Evolutionary conservation across 2,888 invertebrate species (phyloP).

Genomic region (Tanytarsus gracilentus): DNA sequence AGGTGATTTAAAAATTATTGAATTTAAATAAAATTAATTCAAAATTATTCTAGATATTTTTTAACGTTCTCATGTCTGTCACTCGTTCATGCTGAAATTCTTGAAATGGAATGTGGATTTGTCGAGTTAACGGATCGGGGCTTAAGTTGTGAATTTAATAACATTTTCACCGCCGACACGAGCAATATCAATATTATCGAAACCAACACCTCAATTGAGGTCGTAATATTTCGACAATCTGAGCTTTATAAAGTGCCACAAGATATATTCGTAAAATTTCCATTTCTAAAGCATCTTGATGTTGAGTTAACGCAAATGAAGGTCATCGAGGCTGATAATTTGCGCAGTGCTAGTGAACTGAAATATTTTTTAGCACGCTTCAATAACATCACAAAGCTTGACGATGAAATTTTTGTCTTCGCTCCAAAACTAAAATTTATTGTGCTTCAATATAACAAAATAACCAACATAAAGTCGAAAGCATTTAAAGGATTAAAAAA

Average conservation of each 20-base stretch:
- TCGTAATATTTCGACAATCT: slow-evolving; percentile 14
- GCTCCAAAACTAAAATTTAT: background rate
- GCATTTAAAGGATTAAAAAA: slow-evolving; percentile 9
- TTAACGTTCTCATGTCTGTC: background rate
- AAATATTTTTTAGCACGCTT: slow-evolving; percentile 20
- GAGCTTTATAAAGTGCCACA: slow-evolving; percentile 6
- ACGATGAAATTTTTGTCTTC: background rate
- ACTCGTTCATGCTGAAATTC: background rate
- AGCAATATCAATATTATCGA: background rate
- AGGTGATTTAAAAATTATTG: too few species aligned
- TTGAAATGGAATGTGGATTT: background rate
- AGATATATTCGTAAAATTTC: slow-evolving; percentile 4
- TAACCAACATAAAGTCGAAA: background rate
- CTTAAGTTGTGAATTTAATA: slow-evolving; percentile 11
- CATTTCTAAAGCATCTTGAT: slow-evolving; percentile 9
- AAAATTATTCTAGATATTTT: background rate
- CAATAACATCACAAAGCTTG: background rate
- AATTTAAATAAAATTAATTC: background rate
- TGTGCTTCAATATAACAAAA: slow-evolving; percentile 5
- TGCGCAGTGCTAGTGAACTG: slow-evolving; percentile 1
- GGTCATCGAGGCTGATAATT: background rate
- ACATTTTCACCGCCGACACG: background rate
- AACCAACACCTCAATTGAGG: background rate
- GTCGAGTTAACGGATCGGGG: slow-evolving; percentile 9
- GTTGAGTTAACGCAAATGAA: slow-evolving; percentile 12